Evolutionary conservation across 2,888 invertebrate species (phyloP).

Genomic region (Digitonthophagus gazella): DNA sequence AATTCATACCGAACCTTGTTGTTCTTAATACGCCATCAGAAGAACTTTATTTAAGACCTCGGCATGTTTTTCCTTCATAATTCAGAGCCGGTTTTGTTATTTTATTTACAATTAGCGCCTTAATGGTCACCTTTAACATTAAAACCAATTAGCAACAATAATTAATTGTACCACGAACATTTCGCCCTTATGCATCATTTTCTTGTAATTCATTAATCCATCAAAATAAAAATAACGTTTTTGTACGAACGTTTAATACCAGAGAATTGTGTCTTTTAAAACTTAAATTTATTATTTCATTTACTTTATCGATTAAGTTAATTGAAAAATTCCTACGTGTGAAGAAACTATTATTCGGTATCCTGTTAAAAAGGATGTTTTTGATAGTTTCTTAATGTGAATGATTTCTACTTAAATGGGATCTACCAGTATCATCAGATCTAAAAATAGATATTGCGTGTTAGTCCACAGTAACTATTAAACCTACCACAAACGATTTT

Average conservation of each 20-base stretch:
- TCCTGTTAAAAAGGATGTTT: no score
- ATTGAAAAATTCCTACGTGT: no score
- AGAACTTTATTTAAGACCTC: background rate
- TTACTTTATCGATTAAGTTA: no score
- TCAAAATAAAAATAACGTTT: background rate
- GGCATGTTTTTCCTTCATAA: conserved; percentile 2
- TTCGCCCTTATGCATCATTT: background rate
- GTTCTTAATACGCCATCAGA: background rate
- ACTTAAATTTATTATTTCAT: no score
- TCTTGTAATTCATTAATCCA: background rate
- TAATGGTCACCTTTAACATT: conserved; percentile 6
- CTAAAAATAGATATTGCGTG: background rate
- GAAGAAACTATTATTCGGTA: no score
- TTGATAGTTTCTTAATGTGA: no score
- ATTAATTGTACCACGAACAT: background rate
- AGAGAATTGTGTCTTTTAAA: no score
- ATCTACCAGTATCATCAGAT: background rate
- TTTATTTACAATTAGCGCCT: conserved; percentile 8
- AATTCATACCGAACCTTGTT: background rate
- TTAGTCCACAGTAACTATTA: background rate
- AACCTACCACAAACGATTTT: background rate
- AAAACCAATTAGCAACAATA: conserved; percentile 13
- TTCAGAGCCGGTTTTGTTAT: background rate
- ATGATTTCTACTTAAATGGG: background rate
- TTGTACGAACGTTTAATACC: background rate